These are phyloP conservation scores for Campylomormyrus numenius DNA, from an alignment of 2,113 vertebrate genomes.

Conservation along the genomic window DNA sequence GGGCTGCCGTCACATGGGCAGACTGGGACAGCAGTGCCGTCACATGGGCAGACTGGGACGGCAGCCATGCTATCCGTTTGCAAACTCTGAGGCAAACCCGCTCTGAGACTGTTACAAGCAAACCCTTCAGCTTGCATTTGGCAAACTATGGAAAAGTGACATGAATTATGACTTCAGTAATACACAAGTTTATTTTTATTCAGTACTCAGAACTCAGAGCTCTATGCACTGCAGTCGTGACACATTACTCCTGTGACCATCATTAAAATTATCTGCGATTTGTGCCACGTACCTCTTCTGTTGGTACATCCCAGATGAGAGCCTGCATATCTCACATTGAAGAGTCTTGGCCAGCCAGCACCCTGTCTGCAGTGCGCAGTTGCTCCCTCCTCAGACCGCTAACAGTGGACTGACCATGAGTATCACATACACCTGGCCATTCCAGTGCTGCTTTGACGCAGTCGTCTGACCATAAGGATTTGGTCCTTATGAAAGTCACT, in stretches of 20 bases:
- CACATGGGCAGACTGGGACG: not conserved
- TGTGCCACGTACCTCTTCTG: not conserved
- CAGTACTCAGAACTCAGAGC: not conserved
- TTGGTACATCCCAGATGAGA: not conserved
- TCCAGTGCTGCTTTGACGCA: no score
- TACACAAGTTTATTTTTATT: not conserved
- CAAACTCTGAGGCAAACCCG: not conserved
- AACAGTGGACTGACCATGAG: no score
- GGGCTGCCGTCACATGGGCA: not conserved
- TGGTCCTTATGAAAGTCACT: not conserved
- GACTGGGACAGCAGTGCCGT: not conserved
- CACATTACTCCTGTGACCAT: not conserved
- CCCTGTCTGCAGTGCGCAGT: no score
- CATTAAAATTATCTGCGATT: not conserved
- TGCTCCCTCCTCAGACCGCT: slow-evolving; percentile 19
- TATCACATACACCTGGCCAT: no score
- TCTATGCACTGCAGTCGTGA: not conserved
- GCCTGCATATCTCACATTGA: not conserved
- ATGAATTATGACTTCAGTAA: not conserved
- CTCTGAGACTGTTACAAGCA: not conserved
- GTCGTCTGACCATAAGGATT: not conserved
- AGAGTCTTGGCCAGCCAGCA: not conserved
- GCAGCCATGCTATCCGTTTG: not conserved
- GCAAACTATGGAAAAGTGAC: not conserved
- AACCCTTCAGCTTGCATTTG: not conserved